phyloP scores from a whole-genome alignment of 2,113 vertebrate species.

The Sphyrna mokarran region DNA sequence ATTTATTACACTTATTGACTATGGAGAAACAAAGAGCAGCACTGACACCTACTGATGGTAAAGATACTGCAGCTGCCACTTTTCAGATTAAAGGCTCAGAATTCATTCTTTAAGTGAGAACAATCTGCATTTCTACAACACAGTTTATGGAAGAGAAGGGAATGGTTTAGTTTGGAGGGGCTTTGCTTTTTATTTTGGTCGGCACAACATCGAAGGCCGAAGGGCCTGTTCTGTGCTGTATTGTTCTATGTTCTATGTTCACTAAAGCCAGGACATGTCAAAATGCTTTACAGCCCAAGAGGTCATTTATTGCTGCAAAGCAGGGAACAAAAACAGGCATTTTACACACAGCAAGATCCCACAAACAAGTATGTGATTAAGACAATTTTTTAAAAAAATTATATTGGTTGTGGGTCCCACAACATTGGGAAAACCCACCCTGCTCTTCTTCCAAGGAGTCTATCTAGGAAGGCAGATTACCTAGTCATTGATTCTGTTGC shows the following conservation, averaged over 20 bases:
- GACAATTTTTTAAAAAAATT: background rate
- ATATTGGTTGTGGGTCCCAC: background rate
- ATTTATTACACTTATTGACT: background rate
- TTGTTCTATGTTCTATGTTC: too few relatives aligned
- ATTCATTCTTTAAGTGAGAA: background rate
- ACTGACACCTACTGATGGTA: background rate
- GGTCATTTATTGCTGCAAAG: background rate
- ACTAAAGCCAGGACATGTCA: background rate
- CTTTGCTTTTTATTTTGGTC: too few relatives aligned
- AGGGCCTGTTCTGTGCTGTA: too few relatives aligned
- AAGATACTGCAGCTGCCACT: background rate
- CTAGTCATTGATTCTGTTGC: background rate
- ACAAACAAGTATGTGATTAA: background rate
- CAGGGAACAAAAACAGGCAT: background rate
- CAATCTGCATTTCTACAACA: background rate
- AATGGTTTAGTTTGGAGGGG: too few relatives aligned
- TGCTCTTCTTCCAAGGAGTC: background rate
- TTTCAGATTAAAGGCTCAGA: background rate
- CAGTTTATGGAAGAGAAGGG: too few relatives aligned
- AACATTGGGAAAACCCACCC: background rate
- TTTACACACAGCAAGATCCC: background rate
- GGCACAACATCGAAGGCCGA: too few relatives aligned
- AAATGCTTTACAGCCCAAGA: background rate
- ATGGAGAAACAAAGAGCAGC: too few relatives aligned
- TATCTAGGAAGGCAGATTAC: background rate